Base-by-base conservation (phyloP, 92 coral and sea anemone genomes). In the Diadumene lineata region DNA sequence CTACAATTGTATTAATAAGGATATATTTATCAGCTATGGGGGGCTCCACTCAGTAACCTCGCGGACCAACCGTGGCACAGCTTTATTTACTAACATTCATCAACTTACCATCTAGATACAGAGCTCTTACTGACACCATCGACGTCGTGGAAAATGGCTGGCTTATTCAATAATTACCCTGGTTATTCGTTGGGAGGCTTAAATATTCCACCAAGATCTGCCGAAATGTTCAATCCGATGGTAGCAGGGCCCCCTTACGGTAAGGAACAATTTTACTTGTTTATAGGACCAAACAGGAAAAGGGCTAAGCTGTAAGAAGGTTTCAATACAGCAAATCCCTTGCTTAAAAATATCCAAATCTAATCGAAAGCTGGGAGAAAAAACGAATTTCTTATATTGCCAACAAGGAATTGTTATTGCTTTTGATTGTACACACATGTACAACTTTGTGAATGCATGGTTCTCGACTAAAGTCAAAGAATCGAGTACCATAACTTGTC, bases 131-230 rank as follows among this genome's bases (percentile, higher is more conserved):
- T 76, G 53, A 61, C 82, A 23, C 24, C 46, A 32, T 67, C n/a
- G n/a, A n/a, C n/a, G n/a, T n/a, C n/a, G n/a, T n/a, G n/a, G n/a
- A n/a, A 38, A 38, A 91, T 91, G 97, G 97, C 97, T 67, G 93
- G 97, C 38, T 91, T 91, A 66, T 81, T 91, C 53, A 91, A 91
- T 81, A 92, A 91, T 63, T 91, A 91, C 68, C 92, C 97, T 44
- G 90, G 93, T 0, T 91, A 87, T 73, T 88, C 97, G 2, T 77
- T 91, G 25, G 87, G 87, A 26, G 92, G 90, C 11, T 78, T 91
- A 0, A 91, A 91, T 72, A 81, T 88, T 84, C 93, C 90, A 56
- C 93, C 97, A 11, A 79, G 97, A 57, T 73, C 82, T 70, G 79
- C 88, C 1, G 97, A 91, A 38, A 85, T 91, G 93, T 91, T 83